phyloP scores from a whole-genome alignment of 1,140 invertebrate genomes.

The Platyscapa corneri region DNA sequence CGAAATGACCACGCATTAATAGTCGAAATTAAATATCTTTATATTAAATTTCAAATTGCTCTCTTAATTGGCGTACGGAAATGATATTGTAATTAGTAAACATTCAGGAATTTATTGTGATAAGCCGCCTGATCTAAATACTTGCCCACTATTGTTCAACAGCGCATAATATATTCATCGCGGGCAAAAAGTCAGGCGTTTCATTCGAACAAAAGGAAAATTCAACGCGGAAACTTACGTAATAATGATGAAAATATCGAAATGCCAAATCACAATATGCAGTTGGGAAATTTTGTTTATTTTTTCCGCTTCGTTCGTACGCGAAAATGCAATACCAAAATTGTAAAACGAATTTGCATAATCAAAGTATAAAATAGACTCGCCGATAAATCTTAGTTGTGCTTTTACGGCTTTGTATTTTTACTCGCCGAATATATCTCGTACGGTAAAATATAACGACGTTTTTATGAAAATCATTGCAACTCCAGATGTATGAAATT shows the following conservation, averaged over 20 bases:
- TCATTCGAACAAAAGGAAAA: not conserved
- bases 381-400: not conserved
- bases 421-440: not conserved
- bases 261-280: not conserved
- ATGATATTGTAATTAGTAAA: constrained; percentile 18
- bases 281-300: too few relatives aligned
- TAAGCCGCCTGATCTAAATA: not conserved
- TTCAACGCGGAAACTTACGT: not conserved
- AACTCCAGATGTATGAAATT: not conserved
- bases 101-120: not conserved
- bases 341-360: not conserved
- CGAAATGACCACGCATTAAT: not conserved
- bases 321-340: not conserved
- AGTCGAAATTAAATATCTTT: not conserved
- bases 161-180: not conserved
- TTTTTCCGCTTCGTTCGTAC: not conserved
- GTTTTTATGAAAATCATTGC: constrained; percentile 2
- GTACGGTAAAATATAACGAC: not conserved
- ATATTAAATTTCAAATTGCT: constrained; percentile 1
- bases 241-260: not conserved
- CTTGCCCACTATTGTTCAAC: not conserved
- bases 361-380: not conserved
- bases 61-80: not conserved
- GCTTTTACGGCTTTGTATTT: not conserved
- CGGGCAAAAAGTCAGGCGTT: not conserved